phyloP scores from a whole-genome alignment of 1,140 invertebrate genomes.

The Ditylenchus dipsaci region DNA sequence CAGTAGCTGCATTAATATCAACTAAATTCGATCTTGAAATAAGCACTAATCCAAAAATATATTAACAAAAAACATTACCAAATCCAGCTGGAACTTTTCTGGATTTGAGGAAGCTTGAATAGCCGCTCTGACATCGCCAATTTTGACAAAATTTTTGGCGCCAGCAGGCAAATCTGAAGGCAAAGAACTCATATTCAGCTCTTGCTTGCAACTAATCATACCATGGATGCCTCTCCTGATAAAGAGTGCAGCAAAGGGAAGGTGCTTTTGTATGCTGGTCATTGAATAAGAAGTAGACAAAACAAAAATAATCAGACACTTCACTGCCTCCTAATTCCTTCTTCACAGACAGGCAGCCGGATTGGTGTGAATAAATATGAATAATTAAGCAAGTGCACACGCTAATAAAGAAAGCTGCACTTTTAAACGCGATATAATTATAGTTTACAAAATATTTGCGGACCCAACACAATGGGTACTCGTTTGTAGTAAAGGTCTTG shows the following conservation, averaged over 20 bases:
- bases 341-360: not conserved
- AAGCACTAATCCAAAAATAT: not conserved
- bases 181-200: not conserved
- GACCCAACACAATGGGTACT: too few species aligned
- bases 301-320: not conserved
- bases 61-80: slow-evolving; percentile 62
- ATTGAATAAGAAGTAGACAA: not conserved
- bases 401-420: too few species aligned
- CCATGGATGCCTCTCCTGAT: slow-evolving; percentile 15
- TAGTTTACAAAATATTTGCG: too few species aligned
- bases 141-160: slow-evolving; percentile 63
- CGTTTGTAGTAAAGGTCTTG: too few species aligned
- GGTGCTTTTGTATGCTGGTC: not conserved
- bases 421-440: too few species aligned
- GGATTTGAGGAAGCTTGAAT: slow-evolving; percentile 67
- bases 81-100: slow-evolving; percentile 78
- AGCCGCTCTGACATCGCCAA: slow-evolving; percentile 71
- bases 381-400: too few species aligned
- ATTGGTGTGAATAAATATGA: too few species aligned
- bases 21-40: slow-evolving; percentile 8
- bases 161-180: not conserved
- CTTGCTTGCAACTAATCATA: too few species aligned
- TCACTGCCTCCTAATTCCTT: not conserved
- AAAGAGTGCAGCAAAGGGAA: not conserved
- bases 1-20: slow-evolving; percentile 3